Percentiles rank a stretch among this genome's conserved stretches.
These are phyloP conservation scores for Peromyscus aztecus DNA, from an alignment of 2,797 vertebrate species.

Conservation along the genomic window DNA sequence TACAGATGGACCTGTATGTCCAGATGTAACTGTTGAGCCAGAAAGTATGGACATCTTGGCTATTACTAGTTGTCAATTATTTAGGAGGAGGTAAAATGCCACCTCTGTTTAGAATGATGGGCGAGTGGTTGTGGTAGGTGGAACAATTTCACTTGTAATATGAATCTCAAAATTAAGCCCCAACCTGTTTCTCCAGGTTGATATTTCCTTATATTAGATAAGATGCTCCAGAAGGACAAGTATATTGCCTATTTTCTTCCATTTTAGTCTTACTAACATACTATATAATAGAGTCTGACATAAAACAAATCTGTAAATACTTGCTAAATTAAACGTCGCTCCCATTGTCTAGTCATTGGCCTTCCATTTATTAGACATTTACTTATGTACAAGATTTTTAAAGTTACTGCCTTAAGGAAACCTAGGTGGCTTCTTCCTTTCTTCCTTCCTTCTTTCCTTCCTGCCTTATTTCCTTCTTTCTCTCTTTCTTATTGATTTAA, in stretches of 20 bases:
- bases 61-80: not conserved
- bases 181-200: not conserved
- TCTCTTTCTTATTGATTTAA: not conserved
- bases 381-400: not conserved
- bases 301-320: not conserved
- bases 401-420: not conserved
- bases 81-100: conserved; percentile 15
- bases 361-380: not conserved
- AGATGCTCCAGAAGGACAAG: not conserved
- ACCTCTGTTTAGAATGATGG: not conserved
- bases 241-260: not conserved
- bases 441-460: not conserved
- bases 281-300: not conserved
- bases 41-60: not conserved
- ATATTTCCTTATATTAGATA: not conserved
- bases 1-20: not conserved
- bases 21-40: not conserved
- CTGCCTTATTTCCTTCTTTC: too few species aligned
- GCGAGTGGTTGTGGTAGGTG: not conserved
- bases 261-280: not conserved
- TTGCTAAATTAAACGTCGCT: not conserved
- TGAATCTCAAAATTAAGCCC: not conserved
- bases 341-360: not conserved
- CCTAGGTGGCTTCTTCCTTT: not conserved
- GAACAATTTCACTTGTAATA: not conserved